Conservation (phyloP, 2,797 vertebrate genomes). For the Coreius guichenoti region DNA sequence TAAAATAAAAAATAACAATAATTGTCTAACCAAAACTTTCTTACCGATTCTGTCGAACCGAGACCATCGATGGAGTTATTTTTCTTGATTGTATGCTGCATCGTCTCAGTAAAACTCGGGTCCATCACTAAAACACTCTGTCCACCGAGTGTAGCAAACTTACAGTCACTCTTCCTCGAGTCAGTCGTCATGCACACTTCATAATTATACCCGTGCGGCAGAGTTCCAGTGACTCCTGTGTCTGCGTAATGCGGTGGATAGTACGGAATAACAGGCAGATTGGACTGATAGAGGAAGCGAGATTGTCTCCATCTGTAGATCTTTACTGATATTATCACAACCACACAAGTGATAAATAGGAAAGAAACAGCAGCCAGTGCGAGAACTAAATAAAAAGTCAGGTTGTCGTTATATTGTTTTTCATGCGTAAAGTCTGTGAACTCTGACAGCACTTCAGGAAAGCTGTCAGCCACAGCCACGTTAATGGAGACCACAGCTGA, state of each 20-base stretch:
- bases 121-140: conserved; percentile 47
- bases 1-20: neutral
- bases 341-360: conserved; percentile 51
- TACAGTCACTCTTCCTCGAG: conserved; percentile 59
- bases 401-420: conserved; percentile 23
- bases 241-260: conserved; percentile 58
- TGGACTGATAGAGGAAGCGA: conserved; percentile 64
- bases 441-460: conserved; percentile 53
- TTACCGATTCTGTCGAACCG: neutral
- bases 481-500: conserved; percentile 59
- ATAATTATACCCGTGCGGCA: conserved; percentile 59
- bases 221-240: conserved; percentile 55
- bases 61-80: neutral
- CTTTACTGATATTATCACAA: conserved; percentile 42
- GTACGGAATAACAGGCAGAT: conserved; percentile 60
- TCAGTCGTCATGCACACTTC: conserved; percentile 62
- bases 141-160: conserved; percentile 47
- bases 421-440: conserved; percentile 37
- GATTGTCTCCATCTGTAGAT: conserved; percentile 65
- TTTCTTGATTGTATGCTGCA: neutral
- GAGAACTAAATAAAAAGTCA: conserved; percentile 54
- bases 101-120: conserved; percentile 14
- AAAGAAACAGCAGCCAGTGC: conserved; percentile 54
- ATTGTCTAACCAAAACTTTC: neutral
- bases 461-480: conserved; percentile 50